Evolutionary conservation across 2,113 vertebrate genomes (phyloP).

Genomic region (Choloepus hoffmanni): DNA sequence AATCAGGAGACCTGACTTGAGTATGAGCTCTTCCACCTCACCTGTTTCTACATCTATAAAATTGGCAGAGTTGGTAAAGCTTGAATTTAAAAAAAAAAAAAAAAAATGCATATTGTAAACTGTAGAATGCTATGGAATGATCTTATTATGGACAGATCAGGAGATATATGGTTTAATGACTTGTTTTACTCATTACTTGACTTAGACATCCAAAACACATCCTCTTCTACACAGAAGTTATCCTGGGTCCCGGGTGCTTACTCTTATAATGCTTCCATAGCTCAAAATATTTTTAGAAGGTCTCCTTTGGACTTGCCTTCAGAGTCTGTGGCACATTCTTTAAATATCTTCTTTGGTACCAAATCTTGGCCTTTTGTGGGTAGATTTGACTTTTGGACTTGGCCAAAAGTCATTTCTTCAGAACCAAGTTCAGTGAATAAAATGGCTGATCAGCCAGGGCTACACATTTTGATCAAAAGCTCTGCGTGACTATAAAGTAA

Average conservation of each 20-base stretch:
- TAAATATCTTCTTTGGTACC: conserved; percentile 14
- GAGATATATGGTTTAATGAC: not conserved
- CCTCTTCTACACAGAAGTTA: not conserved
- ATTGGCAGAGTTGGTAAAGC: not conserved
- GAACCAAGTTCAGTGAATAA: not conserved
- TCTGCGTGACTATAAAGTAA: not conserved
- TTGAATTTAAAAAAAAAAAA: not conserved
- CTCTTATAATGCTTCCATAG: not conserved
- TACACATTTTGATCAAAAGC: not conserved
- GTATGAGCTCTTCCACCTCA: not conserved
- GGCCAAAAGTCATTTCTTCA: conserved; percentile 12
- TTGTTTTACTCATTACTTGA: not conserved
- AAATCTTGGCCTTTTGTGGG: not conserved
- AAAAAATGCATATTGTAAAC: not conserved
- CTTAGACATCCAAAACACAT: not conserved
- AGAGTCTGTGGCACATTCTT: not conserved
- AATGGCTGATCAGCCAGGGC: not conserved
- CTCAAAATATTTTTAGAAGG: not conserved
- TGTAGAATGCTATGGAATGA: not conserved
- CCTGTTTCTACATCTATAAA: conserved; percentile 3
- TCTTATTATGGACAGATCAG: not conserved
- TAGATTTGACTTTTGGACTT: conserved; percentile 18
- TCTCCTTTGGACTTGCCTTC: not conserved
- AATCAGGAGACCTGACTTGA: not conserved
- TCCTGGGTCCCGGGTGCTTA: not conserved